Evolutionary conservation across 1,140 invertebrate species (phyloP).

Genomic region (Nilaparvata lugens): DNA sequence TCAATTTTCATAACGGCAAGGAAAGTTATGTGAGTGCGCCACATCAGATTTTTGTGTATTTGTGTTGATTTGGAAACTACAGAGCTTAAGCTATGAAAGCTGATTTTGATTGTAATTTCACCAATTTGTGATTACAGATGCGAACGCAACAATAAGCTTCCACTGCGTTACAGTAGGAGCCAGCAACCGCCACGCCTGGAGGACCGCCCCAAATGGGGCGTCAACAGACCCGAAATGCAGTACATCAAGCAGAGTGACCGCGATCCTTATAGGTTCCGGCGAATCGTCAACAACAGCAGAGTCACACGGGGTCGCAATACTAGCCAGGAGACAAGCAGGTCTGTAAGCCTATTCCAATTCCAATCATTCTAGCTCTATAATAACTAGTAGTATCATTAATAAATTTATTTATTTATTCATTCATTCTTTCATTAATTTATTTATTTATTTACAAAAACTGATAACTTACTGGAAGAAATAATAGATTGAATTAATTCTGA

Average conservation of each 20-base stretch:
- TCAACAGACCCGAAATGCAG: constrained; percentile 54
- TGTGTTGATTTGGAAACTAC: too few species aligned
- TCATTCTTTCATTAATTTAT: too few species aligned
- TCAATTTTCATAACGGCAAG: too few species aligned
- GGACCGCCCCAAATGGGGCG: constrained; percentile 55
- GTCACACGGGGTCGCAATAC: not conserved
- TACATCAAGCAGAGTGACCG: constrained; percentile 70
- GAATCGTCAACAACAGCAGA: constrained; percentile 37
- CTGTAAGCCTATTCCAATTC: not conserved
- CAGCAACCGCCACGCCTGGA: constrained; percentile 38
- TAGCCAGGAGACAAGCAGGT: not conserved
- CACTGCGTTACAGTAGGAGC: constrained; percentile 9
- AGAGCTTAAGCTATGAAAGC: too few species aligned
- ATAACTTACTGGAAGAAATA: constrained; percentile 6
- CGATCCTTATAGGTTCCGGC: constrained; percentile 55
- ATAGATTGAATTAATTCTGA: constrained; percentile 1
- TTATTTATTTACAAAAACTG: not conserved
- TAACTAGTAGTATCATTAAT: not conserved
- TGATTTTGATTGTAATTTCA: too few species aligned
- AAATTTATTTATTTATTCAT: too few species aligned
- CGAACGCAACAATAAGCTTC: constrained; percentile 26
- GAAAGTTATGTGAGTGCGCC: too few species aligned
- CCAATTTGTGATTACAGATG: constrained; percentile 11
- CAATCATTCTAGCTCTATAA: not conserved
- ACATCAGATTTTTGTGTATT: too few species aligned